A percentile compares a stretch with the other conserved stretches of the same genome.
Conservation (phyloP, 2,888 invertebrate genomes). For the Polyommatus iphigenia region DNA sequence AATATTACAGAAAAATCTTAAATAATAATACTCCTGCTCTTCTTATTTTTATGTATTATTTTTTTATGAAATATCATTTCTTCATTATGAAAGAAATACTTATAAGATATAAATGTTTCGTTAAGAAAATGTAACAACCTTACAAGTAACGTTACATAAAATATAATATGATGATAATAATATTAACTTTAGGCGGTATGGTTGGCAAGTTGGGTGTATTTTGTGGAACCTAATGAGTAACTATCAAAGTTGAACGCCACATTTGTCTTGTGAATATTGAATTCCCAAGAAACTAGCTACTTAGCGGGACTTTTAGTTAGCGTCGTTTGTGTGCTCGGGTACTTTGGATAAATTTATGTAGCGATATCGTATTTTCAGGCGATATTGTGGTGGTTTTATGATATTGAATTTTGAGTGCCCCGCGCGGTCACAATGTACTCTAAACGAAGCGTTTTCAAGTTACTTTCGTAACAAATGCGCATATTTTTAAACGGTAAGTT, state of each 20-base stretch:
- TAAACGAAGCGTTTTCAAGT: conserved; percentile 8
- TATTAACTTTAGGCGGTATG: conserved; percentile 38
- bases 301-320: conserved; percentile 41
- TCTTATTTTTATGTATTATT: too few relatives aligned
- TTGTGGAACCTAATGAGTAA: conserved; percentile 63
- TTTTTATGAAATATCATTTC: too few relatives aligned
- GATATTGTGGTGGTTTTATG: conserved; percentile 30
- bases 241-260: conserved; percentile 69
- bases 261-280: conserved; percentile 73
- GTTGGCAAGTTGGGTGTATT: conserved; percentile 51
- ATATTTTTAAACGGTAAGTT: conserved; percentile 3
- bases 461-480: conserved; percentile 5
- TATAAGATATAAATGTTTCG: too few relatives aligned
- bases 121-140: too few relatives aligned
- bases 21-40: neutral
- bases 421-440: conserved; percentile 15
- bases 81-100: too few relatives aligned
- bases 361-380: conserved; percentile 17
- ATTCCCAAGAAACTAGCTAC: conserved; percentile 51
- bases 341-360: conserved; percentile 27
- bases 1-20: neutral
- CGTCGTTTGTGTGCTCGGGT: conserved; percentile 32
- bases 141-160: neutral
- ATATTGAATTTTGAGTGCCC: conserved; percentile 29
- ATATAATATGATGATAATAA: conserved; percentile 30